phyloP scores from a whole-genome alignment of 2,888 invertebrate genomes.

The Erebia aethiops region DNA sequence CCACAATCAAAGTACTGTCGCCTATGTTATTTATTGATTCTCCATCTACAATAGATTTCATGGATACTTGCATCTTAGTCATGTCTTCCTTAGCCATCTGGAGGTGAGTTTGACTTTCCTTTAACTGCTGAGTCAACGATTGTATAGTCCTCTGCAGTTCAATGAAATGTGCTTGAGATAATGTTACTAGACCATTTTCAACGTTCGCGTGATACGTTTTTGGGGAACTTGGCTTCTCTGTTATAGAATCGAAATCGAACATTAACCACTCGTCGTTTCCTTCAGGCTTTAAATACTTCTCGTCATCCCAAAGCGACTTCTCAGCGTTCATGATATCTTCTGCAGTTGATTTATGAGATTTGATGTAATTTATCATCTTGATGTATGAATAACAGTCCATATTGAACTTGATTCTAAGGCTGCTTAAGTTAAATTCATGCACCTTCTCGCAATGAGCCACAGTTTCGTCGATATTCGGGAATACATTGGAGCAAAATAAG shows the following conservation, averaged over 20 bases:
- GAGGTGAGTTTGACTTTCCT: constrained; percentile 83
- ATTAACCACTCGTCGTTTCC: constrained; percentile 92
- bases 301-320: constrained; percentile 87
- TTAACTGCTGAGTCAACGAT: constrained; percentile 80
- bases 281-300: constrained; percentile 90
- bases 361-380: constrained; percentile 91
- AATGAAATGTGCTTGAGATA: constrained; percentile 84
- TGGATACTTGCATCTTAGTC: constrained; percentile 83
- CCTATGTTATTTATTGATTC: constrained; percentile 46
- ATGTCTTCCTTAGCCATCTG: constrained; percentile 85
- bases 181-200: constrained; percentile 84
- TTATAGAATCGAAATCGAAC: constrained; percentile 86
- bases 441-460: constrained; percentile 85
- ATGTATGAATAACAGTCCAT: constrained; percentile 93
- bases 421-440: constrained; percentile 86
- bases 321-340: constrained; percentile 80
- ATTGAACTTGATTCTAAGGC: constrained; percentile 86
- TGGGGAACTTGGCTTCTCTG: constrained; percentile 66
- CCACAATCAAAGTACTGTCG: constrained; percentile 51
- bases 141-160: constrained; percentile 85
- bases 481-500: constrained; percentile 87
- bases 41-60: constrained; percentile 80
- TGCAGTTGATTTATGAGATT: constrained; percentile 83
- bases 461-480: constrained; percentile 84
- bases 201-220: constrained; percentile 83